Conservation (phyloP, 2,888 invertebrate species). For the Diloba caeruleocephala region DNA sequence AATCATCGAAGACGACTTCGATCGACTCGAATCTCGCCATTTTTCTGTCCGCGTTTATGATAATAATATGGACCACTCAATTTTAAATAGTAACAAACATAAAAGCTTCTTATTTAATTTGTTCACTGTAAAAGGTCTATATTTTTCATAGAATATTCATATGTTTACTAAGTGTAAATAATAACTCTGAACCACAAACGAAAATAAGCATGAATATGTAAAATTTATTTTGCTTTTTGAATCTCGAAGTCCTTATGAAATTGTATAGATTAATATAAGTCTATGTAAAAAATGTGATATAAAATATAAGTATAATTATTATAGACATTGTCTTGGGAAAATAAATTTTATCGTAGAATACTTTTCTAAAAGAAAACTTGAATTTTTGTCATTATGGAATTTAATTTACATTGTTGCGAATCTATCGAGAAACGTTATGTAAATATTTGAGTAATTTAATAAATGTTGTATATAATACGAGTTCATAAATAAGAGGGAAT, state of each 20-base stretch:
- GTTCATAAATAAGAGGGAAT: slow-evolving; percentile 18
- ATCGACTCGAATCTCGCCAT: slow-evolving; percentile 52
- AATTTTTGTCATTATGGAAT: slow-evolving; percentile 42
- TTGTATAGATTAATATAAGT: slow-evolving; percentile 57
- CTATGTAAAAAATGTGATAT: slow-evolving; percentile 70
- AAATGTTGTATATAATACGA: slow-evolving; percentile 44
- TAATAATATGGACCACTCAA: slow-evolving; percentile 61
- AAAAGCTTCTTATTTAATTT: slow-evolving; percentile 41
- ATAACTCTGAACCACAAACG: slow-evolving; percentile 13
- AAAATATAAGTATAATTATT: slow-evolving; percentile 55
- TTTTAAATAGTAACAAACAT: slow-evolving; percentile 54
- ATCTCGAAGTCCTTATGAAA: slow-evolving; percentile 48
- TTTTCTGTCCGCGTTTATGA: slow-evolving; percentile 59
- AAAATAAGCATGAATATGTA: slow-evolving; percentile 20
- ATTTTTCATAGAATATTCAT: slow-evolving; percentile 47
- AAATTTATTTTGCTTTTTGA: slow-evolving; percentile 36
- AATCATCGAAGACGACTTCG: slow-evolving; percentile 63
- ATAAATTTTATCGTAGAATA: slow-evolving; percentile 55
- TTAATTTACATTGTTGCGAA: slow-evolving; percentile 48
- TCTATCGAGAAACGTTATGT: slow-evolving; percentile 49
- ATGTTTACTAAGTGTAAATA: slow-evolving; percentile 56
- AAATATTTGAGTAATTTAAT: slow-evolving; percentile 44
- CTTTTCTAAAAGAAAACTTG: slow-evolving; percentile 62
- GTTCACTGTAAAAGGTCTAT: slow-evolving; percentile 50
- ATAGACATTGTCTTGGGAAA: slow-evolving; percentile 47